Conservation (phyloP, 2,888 invertebrate genomes). For the Cosmia pyralina region DNA sequence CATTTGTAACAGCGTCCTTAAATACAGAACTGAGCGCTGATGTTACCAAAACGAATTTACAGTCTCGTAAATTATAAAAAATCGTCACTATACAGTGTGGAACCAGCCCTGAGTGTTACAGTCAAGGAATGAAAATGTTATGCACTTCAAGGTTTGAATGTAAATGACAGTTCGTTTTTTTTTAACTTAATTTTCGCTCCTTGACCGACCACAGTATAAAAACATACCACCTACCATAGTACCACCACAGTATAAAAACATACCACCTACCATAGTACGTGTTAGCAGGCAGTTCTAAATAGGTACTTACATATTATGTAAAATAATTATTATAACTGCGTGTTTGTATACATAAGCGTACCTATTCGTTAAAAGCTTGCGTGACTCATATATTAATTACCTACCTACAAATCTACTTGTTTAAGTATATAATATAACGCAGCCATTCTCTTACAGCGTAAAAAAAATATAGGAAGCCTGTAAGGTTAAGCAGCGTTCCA, state of each 20-base stretch:
- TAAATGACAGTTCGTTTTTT: neutral
- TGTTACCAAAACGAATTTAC: neutral
- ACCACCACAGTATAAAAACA: no score
- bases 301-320: conserved; percentile 29
- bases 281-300: conserved; percentile 16
- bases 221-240: no score
- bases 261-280: conserved; percentile 18
- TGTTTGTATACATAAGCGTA: conserved; percentile 32
- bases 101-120: neutral
- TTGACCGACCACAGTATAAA: neutral
- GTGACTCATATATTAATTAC: conserved; percentile 46
- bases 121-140: neutral
- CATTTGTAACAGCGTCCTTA: no score
- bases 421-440: neutral
- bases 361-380: conserved; percentile 23
- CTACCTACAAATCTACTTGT: conserved; percentile 18
- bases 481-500: conserved; percentile 40
- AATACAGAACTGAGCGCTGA: neutral
- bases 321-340: conserved; percentile 39
- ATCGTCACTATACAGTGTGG: neutral
- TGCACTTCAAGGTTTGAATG: neutral
- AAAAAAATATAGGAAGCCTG: conserved; percentile 31
- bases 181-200: neutral
- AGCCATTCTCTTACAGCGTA: conserved; percentile 27
- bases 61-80: neutral